Evolutionary conservation across 1,140 invertebrate genomes (phyloP), one percentile per base, ranked within the genome.

Genomic region (Scaptodrosophila lebanonensis): DNA sequence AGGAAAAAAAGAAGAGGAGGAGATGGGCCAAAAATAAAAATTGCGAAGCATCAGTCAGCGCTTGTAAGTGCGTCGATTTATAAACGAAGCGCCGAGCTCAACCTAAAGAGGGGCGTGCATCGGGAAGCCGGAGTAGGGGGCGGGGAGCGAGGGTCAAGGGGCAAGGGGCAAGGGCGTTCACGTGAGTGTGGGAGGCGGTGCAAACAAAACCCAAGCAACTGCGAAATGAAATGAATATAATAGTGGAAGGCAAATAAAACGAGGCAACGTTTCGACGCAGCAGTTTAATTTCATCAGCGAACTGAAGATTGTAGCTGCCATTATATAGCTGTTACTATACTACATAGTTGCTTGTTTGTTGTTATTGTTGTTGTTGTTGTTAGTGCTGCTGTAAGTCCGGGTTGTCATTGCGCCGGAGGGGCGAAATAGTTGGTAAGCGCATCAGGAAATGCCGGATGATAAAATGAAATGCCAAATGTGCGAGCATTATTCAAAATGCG

Each of bases 401-500:
- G 1, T n/a, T n/a, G n/a, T n/a, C n/a, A n/a, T n/a, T n/a, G 15
- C 6, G 43, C 1, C 15, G 11, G 9, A 20, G 48, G 11, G 48
- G 47, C 25, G 40, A 15, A 29, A 8, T 44, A 11, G 17, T 11
- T 40, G 57, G 66, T 70, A 50, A 53, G 73, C 67, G 72, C 63
- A 76, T 82, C 68, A 73, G 60, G 60, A 68, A 77, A 72, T 79
- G 75, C 65, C 73, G 66, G 68, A 79, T 79, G 75, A 68, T 79
- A 82, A 79, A 79, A 79, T 73, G 82, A 82, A 79, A 79, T 82
- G 60, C 73, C 75, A 79, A 79, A 79, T 79, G 73, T 73, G 73
- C 56, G 63, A 69, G 35, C 73, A 79, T 79, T 79, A 79, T 79
- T 79, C 73, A 79, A 33, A 79, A 82, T 79, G 75, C 68, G 58